Evolutionary conservation across 2,797 vertebrate species (phyloP).

Genomic region (Pangasius sanitwongsei): DNA sequence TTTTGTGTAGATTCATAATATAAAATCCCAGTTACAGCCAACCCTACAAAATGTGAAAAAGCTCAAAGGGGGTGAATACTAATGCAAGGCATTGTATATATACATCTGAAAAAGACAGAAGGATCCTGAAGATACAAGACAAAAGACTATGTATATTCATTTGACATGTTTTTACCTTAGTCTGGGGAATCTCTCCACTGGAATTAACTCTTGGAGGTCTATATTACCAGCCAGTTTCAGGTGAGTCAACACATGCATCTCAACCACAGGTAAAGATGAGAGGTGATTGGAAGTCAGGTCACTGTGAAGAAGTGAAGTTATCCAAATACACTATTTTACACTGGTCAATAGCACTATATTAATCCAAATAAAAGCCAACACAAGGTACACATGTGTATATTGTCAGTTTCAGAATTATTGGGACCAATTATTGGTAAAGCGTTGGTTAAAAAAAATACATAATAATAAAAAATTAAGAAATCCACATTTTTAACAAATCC

Average conservation of each 20-base stretch:
- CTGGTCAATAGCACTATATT: not conserved
- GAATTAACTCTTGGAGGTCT: constrained; percentile 84
- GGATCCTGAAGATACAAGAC: not conserved
- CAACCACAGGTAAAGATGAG: constrained; percentile 85
- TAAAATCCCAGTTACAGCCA: not conserved
- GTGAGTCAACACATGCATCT: constrained; percentile 88
- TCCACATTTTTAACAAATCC: too few relatives aligned
- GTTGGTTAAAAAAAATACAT: too few relatives aligned
- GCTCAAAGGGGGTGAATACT: not conserved
- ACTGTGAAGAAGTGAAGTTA: constrained; percentile 65
- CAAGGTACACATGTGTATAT: not conserved
- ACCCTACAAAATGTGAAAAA: not conserved
- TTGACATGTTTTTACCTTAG: constrained; percentile 73
- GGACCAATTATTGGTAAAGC: not conserved
- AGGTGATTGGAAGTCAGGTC: constrained; percentile 92
- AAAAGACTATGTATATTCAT: not conserved
- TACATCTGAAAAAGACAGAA: not conserved
- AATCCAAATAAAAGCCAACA: not conserved
- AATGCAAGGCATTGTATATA: not conserved
- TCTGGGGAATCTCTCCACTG: constrained; percentile 87
- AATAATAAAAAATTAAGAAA: too few relatives aligned
- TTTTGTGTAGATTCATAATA: not conserved
- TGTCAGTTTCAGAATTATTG: not conserved
- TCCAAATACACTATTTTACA: not conserved
- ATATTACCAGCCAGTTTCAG: constrained; percentile 91